Conservation (phyloP, 2,888 invertebrate species). For the Deilephila elpenor region DNA sequence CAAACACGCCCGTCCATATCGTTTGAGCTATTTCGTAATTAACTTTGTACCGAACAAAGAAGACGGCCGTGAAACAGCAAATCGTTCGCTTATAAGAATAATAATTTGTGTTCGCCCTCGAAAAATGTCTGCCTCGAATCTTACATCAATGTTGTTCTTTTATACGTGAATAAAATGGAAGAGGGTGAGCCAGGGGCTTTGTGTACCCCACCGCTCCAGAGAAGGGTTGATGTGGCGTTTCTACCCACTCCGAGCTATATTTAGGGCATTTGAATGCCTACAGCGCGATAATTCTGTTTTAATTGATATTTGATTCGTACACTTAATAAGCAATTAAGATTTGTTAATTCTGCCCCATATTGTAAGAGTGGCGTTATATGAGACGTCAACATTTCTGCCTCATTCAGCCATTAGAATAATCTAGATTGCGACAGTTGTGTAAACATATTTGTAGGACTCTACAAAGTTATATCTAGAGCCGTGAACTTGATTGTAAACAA, state of each 20-base stretch:
- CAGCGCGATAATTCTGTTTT: slow-evolving; percentile 51
- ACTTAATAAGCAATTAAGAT: slow-evolving; percentile 26
- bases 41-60: slow-evolving; percentile 50
- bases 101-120: slow-evolving; percentile 60
- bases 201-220: slow-evolving; percentile 53
- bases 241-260: slow-evolving; percentile 38
- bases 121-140: slow-evolving; percentile 60
- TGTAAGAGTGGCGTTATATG: slow-evolving; percentile 1
- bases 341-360: slow-evolving; percentile 23
- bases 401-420: not conserved
- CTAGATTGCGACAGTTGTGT: not conserved
- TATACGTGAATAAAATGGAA: slow-evolving; percentile 60
- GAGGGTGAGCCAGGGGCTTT: slow-evolving; percentile 60
- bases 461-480: not conserved
- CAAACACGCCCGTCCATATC: slow-evolving; percentile 17
- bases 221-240: slow-evolving; percentile 69
- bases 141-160: slow-evolving; percentile 72
- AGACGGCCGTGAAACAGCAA: slow-evolving; percentile 46
- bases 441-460: not conserved
- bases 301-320: slow-evolving; percentile 54
- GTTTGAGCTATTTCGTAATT: slow-evolving; percentile 47
- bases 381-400: slow-evolving; percentile 10
- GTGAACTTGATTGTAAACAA: slow-evolving; percentile 15
- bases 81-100: slow-evolving; percentile 57
- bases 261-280: slow-evolving; percentile 39